Conservation (phyloP, 2,113 vertebrate species). For the Lamprotornis superbus region DNA sequence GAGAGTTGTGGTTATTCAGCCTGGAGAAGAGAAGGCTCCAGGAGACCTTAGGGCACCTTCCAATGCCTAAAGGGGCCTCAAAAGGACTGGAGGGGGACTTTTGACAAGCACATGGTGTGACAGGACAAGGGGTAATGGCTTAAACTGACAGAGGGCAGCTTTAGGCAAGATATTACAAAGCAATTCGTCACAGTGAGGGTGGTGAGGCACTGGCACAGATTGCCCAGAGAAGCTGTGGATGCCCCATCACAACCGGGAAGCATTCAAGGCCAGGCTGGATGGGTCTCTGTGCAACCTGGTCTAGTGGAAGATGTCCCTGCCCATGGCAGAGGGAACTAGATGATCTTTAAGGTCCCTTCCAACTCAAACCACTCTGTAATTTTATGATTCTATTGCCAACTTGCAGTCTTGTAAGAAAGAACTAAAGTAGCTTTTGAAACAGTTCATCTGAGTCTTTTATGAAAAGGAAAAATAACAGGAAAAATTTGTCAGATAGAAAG, state of each 20-base stretch:
- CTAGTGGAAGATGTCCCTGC: background rate
- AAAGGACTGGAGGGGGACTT: background rate
- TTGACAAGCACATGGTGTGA: background rate
- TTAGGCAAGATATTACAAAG: background rate
- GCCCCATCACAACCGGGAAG: background rate
- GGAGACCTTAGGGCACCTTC: background rate
- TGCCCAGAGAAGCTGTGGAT: background rate
- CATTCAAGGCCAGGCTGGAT: background rate
- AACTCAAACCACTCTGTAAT: background rate
- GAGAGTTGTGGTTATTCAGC: background rate
- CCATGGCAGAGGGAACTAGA: background rate
- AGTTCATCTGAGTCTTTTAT: background rate
- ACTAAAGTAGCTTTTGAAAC: background rate
- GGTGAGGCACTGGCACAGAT: background rate
- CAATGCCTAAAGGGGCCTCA: background rate
- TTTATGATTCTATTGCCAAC: background rate
- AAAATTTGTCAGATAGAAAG: background rate
- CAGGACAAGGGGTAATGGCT: background rate
- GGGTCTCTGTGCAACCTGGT: background rate
- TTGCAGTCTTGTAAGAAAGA: background rate
- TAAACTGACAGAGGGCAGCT: background rate
- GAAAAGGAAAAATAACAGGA: background rate
- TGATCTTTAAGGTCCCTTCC: background rate
- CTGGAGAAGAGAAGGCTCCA: background rate
- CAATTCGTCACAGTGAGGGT: background rate